Conservation (phyloP, 2,113 vertebrate species). For the Perca flavescens region DNA sequence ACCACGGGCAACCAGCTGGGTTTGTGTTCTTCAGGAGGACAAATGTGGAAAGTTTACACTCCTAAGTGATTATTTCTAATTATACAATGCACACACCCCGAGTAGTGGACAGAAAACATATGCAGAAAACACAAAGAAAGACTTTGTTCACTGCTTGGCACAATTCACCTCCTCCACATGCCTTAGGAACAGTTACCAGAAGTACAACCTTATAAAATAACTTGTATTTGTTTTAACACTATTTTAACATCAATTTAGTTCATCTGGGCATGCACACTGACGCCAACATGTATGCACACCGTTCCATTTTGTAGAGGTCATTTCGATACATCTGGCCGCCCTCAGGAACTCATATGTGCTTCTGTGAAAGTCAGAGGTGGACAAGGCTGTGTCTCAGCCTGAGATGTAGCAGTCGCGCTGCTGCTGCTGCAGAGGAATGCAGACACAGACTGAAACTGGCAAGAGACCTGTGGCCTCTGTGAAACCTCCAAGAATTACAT, state of each 20-base stretch:
- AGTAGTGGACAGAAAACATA: constrained; percentile 29
- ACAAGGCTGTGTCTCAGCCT: constrained; percentile 5
- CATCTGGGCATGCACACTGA: neutral
- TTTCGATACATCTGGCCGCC: neutral
- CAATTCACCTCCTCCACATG: constrained; percentile 11
- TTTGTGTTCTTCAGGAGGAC: constrained; percentile 5
- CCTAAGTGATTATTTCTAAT: constrained; percentile 48
- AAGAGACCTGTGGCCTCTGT: constrained; percentile 23
- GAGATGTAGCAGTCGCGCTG: constrained; percentile 31
- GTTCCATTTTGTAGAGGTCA: neutral
- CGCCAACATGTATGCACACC: neutral
- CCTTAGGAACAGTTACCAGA: constrained; percentile 19
- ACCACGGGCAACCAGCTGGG: neutral
- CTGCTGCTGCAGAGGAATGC: constrained; percentile 40
- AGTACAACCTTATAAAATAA: constrained; percentile 46
- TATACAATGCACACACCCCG: constrained; percentile 8
- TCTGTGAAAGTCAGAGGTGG: neutral
- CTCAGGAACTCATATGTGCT: neutral
- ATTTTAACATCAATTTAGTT: constrained; percentile 12
- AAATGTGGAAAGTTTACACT: constrained; percentile 47
- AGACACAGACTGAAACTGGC: constrained; percentile 33
- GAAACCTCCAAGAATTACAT: constrained; percentile 47
- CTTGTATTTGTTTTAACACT: constrained; percentile 34
- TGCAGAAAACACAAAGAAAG: constrained; percentile 55
- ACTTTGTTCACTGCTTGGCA: constrained; percentile 66